Evolutionary conservation across 2,113 vertebrate species (phyloP).

Genomic region (Caloenas nicobarica): DNA sequence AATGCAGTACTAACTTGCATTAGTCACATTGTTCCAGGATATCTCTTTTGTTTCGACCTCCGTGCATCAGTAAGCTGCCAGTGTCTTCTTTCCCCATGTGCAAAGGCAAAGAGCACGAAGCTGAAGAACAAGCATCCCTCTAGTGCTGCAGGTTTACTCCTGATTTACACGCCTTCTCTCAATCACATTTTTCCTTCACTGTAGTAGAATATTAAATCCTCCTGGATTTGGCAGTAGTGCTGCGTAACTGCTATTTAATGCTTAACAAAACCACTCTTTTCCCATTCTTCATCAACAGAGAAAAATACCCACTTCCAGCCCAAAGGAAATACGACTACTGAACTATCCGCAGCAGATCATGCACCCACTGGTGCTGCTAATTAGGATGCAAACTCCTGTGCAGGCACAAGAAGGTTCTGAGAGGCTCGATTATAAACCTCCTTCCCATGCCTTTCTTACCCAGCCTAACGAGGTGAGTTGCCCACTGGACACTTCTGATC

Average conservation of each 20-base stretch:
- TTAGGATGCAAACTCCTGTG: neutral
- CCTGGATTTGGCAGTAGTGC: neutral
- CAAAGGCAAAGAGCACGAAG: neutral
- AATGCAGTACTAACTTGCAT: neutral
- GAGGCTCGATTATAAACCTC: neutral
- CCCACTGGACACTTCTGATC: neutral
- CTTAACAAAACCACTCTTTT: neutral
- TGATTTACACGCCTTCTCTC: neutral
- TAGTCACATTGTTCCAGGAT: neutral
- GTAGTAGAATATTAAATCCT: neutral
- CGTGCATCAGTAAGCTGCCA: neutral
- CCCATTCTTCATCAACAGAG: neutral
- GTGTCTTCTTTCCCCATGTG: fast-evolving
- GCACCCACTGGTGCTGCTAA: neutral
- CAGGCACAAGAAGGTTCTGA: neutral
- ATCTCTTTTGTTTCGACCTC: neutral
- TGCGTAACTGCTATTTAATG: neutral
- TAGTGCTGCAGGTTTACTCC: neutral
- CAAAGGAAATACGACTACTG: neutral
- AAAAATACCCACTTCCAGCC: neutral
- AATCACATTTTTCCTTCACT: neutral
- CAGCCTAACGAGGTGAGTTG: neutral
- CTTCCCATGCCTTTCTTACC: neutral
- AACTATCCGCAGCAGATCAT: neutral
- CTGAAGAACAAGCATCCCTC: neutral